Percentiles rank a stretch among this genome's conserved stretches.
These are phyloP conservation scores for Aphidoletes aphidimyza DNA, from an alignment of 2,888 invertebrate species.

Conservation along the genomic window DNA sequence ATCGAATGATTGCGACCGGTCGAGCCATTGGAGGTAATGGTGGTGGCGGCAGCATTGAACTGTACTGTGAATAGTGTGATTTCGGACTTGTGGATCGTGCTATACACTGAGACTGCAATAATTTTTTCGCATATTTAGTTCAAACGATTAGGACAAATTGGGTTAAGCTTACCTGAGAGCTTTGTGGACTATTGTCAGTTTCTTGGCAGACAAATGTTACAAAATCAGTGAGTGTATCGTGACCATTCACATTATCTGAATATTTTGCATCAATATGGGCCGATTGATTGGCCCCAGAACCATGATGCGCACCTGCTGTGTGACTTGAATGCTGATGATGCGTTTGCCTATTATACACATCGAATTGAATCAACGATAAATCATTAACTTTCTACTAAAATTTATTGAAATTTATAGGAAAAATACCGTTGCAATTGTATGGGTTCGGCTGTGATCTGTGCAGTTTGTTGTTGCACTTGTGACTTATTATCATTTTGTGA, in stretches of 20 bases:
- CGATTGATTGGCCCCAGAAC: background rate
- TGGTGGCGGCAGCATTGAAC: slow-evolving; percentile 93
- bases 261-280: slow-evolving; percentile 68
- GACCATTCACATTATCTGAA: slow-evolving; percentile 76
- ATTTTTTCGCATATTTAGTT: background rate
- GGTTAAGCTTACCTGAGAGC: slow-evolving; percentile 69
- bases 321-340: slow-evolving; percentile 63
- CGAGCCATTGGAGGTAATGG: slow-evolving; percentile 96
- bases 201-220: slow-evolving; percentile 98
- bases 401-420: background rate
- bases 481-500: slow-evolving; percentile 59
- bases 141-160: background rate
- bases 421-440: slow-evolving; percentile 59
- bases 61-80: slow-evolving; percentile 84
- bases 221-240: slow-evolving; percentile 94
- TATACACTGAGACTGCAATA: background rate
- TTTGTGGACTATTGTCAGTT: slow-evolving; percentile 80
- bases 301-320: background rate
- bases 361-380: background rate
- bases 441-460: slow-evolving; percentile 53
- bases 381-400: background rate
- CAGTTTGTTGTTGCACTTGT: slow-evolving; percentile 59
- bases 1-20: slow-evolving; percentile 94
- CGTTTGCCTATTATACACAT: slow-evolving; percentile 60
- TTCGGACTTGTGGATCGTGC: slow-evolving; percentile 69